Evolutionary conservation across 2,113 vertebrate genomes (phyloP).

Genomic region (Dipodomys ordii): DNA sequence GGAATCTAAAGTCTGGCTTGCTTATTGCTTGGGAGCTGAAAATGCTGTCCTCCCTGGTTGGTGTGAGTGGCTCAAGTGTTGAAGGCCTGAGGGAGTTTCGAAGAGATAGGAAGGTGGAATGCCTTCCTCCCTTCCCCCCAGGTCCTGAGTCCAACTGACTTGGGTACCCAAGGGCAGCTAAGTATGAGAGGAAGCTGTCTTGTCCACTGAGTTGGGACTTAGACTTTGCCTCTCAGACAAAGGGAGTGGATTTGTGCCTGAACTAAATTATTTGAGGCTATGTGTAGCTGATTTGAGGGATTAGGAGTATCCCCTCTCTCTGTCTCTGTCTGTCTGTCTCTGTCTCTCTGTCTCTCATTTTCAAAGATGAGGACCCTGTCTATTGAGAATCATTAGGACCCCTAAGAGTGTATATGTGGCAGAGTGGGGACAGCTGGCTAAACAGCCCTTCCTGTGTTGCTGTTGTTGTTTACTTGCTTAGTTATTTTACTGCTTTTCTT

Average conservation of each 20-base stretch:
- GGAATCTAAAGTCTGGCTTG: slow-evolving; percentile 4
- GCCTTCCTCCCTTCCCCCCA: not conserved
- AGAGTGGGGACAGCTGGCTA: not conserved
- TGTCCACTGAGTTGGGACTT: not conserved
- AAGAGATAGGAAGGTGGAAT: not conserved
- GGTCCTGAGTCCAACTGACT: not conserved
- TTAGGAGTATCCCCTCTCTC: not conserved
- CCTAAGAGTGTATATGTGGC: not conserved
- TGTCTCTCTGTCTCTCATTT: not conserved
- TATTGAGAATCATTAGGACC: not conserved
- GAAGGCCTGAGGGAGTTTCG: slow-evolving; percentile 17
- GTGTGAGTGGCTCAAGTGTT: slow-evolving; percentile 25
- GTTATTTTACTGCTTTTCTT: slow-evolving; percentile 10
- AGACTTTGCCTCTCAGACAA: slow-evolving; percentile 51
- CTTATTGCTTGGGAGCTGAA: slow-evolving; percentile 23
- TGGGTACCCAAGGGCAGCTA: slow-evolving; percentile 18
- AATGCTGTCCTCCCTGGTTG: slow-evolving; percentile 12
- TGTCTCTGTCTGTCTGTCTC: not conserved
- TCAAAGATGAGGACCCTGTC: not conserved
- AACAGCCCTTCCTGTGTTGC: not conserved
- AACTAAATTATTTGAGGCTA: slow-evolving; percentile 33
- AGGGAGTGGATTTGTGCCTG: slow-evolving; percentile 48
- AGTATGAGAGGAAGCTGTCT: not conserved
- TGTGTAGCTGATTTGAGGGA: slow-evolving; percentile 12
- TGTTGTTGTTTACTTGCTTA: not conserved